Evolutionary conservation across 2,888 invertebrate species (phyloP).

Genomic region (Pterostichus niger): DNA sequence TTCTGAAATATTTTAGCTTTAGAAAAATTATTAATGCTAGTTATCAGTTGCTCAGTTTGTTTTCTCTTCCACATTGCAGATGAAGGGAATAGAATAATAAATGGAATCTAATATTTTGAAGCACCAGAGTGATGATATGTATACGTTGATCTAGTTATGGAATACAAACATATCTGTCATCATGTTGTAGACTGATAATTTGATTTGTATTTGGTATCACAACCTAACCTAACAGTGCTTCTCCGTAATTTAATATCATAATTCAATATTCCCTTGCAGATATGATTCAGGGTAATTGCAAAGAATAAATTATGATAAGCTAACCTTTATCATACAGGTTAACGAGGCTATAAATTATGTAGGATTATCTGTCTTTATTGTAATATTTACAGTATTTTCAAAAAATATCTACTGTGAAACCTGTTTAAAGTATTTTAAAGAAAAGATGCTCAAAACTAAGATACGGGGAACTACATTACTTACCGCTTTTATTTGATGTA

Average conservation of each 20-base stretch:
- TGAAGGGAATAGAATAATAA: not conserved
- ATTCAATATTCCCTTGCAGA: not conserved
- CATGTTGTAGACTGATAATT: not conserved
- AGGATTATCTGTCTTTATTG: too few species aligned
- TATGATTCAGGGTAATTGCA: slow-evolving; percentile 2
- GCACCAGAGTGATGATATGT: not conserved
- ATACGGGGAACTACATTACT: too few species aligned
- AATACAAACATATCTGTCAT: slow-evolving; percentile 1
- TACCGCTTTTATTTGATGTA: too few species aligned
- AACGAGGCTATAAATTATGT: not conserved
- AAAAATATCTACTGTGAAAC: too few species aligned
- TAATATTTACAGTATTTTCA: too few species aligned
- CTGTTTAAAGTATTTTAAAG: too few species aligned
- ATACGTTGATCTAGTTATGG: not conserved
- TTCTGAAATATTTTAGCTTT: not conserved
- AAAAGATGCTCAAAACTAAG: too few species aligned
- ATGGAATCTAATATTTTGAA: slow-evolving; percentile 6
- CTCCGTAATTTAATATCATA: slow-evolving; percentile 16
- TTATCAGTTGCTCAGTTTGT: not conserved
- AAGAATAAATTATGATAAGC: not conserved
- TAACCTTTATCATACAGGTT: not conserved
- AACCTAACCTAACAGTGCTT: not conserved
- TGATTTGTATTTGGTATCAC: slow-evolving; percentile 4
- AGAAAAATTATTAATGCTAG: not conserved
- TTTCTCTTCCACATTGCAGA: not conserved